Evolutionary conservation across 2,113 vertebrate species (phyloP).

Genomic region (Xiphophorus maculatus): DNA sequence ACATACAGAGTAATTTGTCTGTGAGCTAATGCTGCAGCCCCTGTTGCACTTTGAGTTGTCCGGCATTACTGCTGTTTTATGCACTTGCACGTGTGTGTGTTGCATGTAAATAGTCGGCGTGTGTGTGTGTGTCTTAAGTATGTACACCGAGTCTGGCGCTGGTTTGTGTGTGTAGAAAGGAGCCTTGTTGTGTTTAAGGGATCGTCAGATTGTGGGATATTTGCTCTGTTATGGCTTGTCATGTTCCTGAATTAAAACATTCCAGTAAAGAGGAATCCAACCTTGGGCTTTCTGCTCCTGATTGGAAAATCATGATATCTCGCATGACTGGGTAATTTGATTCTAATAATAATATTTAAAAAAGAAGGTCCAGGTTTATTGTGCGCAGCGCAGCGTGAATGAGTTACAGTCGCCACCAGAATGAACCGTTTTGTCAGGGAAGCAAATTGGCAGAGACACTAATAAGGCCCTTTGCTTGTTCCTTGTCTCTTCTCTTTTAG

Average conservation of each 20-base stretch:
- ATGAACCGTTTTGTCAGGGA: conserved; percentile 36
- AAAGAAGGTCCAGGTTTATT: too few relatives aligned
- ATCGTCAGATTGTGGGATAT: conserved; percentile 25
- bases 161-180: conserved; percentile 39
- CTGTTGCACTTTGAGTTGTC: conserved; percentile 29
- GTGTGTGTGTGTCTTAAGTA: conserved; percentile 60
- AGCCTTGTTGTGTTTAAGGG: conserved; percentile 42
- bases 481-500: neutral
- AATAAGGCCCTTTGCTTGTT: conserved; percentile 4
- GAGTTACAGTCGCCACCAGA: conserved; percentile 27
- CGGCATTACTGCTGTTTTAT: conserved; percentile 55
- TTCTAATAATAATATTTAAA: neutral
- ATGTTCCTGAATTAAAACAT: conserved; percentile 63
- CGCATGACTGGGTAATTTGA: neutral
- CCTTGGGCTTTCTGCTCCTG: neutral
- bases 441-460: neutral
- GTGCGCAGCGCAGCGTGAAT: neutral
- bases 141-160: conserved; percentile 41
- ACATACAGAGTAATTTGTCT: conserved; percentile 20
- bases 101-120: conserved; percentile 29
- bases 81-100: conserved; percentile 49
- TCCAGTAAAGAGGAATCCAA: conserved; percentile 65
- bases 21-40: conserved; percentile 39
- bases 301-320: neutral
- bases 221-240: conserved; percentile 68